Evolutionary conservation across 2,797 vertebrate species (phyloP).

Genomic region (Poeciliopsis presidionis): DNA sequence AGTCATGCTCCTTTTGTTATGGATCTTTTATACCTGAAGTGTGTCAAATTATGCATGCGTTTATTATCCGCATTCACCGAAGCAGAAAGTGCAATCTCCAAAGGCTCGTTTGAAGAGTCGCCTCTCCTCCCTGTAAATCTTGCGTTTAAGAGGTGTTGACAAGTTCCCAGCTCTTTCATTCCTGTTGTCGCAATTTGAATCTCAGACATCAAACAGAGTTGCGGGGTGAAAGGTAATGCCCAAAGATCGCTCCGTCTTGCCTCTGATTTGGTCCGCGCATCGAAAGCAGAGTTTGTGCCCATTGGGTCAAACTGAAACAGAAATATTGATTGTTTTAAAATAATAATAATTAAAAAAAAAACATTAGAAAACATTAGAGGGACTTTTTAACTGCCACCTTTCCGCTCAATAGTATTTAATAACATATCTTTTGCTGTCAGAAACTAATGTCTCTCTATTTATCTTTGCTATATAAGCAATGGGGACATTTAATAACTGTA

Average conservation of each 20-base stretch:
- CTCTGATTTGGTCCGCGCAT: neutral
- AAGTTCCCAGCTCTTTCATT: neutral
- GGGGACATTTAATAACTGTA: neutral
- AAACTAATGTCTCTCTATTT: neutral
- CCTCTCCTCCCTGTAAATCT: neutral
- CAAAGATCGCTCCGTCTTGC: neutral
- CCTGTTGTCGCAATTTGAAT: neutral
- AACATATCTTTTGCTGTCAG: neutral
- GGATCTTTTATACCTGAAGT: constrained; percentile 6
- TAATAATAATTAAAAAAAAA: neutral
- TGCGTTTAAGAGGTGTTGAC: neutral
- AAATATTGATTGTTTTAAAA: neutral
- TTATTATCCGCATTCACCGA: neutral
- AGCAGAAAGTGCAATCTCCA: constrained; percentile 6
- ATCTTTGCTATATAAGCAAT: neutral
- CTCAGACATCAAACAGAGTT: neutral
- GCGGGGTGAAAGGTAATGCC: neutral
- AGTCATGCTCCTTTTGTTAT: neutral
- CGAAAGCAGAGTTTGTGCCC: neutral
- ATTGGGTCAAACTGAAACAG: neutral
- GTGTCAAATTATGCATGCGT: constrained; percentile 3
- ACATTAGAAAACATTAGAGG: neutral
- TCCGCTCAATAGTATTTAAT: neutral
- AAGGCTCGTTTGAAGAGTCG: constrained; percentile 6
- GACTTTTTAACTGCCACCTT: neutral